phyloP scores from a whole-genome alignment of 2,888 invertebrate genomes.

The Lysandra coridon region DNA sequence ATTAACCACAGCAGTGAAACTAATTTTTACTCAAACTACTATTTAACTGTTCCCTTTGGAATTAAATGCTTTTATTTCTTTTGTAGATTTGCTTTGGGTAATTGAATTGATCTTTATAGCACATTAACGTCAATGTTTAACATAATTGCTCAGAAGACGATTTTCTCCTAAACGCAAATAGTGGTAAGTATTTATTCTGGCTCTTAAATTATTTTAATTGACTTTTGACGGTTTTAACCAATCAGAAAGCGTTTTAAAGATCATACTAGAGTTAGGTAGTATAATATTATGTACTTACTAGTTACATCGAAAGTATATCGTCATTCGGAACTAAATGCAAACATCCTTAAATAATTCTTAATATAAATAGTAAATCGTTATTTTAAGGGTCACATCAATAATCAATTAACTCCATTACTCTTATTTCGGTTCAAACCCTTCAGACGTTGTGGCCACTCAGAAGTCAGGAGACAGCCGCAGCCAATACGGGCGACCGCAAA shows the following conservation, averaged over 20 bases:
- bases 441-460: not conserved
- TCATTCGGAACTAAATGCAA: too few relatives aligned
- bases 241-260: too few relatives aligned
- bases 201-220: too few relatives aligned
- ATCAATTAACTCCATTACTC: not conserved
- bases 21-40: constrained; percentile 24
- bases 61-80: not conserved
- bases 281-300: too few relatives aligned
- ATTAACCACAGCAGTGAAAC: constrained; percentile 25
- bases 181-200: too few relatives aligned
- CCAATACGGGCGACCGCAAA: constrained; percentile 5
- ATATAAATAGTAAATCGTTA: too few relatives aligned
- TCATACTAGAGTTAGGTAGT: too few relatives aligned
- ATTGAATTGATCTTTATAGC: not conserved
- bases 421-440: not conserved
- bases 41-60: constrained; percentile 17
- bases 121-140: not conserved
- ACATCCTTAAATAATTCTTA: too few relatives aligned
- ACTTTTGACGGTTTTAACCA: too few relatives aligned
- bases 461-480: not conserved
- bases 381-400: too few relatives aligned
- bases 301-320: too few relatives aligned
- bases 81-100: not conserved
- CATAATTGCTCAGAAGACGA: not conserved
- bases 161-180: not conserved